Evolutionary conservation across 2,888 invertebrate species (phyloP).

Genomic region (Drosophila demipolita): DNA sequence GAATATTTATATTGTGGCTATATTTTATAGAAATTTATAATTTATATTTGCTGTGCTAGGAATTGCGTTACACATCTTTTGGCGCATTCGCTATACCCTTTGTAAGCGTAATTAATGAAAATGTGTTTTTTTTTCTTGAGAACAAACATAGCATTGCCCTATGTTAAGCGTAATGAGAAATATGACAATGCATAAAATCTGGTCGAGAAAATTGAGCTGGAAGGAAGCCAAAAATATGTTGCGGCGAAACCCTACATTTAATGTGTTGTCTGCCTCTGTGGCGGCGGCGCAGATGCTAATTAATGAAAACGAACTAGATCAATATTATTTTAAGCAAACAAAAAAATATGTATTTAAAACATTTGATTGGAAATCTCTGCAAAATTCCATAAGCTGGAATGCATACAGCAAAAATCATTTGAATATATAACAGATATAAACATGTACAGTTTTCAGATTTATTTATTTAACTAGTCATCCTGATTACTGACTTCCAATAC

Average conservation of each 20-base stretch:
- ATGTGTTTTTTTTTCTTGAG: slow-evolving; percentile 12
- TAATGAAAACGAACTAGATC: neutral
- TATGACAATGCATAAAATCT: slow-evolving; percentile 23
- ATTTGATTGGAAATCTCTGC: neutral
- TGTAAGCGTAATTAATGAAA: slow-evolving; percentile 34
- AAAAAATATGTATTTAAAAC: neutral
- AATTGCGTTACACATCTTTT: neutral
- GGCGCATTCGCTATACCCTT: neutral
- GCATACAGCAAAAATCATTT: neutral
- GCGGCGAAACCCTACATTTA: slow-evolving; percentile 9
- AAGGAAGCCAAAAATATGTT: slow-evolving; percentile 28
- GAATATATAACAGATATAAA: too few relatives aligned
- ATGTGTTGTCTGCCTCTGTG: neutral
- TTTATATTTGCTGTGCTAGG: neutral
- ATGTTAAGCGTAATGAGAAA: slow-evolving; percentile 32
- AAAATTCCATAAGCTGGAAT: neutral
- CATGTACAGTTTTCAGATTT: neutral
- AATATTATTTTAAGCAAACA: neutral
- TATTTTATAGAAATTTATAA: neutral
- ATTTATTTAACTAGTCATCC: slow-evolving; percentile 19
- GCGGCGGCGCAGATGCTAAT: neutral
- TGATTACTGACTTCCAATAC: slow-evolving; percentile 19
- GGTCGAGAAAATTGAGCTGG: slow-evolving; percentile 9
- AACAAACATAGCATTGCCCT: neutral
- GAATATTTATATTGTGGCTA: neutral